Conservation (phyloP, 2,888 invertebrate species). For the Tipula lateralis region DNA sequence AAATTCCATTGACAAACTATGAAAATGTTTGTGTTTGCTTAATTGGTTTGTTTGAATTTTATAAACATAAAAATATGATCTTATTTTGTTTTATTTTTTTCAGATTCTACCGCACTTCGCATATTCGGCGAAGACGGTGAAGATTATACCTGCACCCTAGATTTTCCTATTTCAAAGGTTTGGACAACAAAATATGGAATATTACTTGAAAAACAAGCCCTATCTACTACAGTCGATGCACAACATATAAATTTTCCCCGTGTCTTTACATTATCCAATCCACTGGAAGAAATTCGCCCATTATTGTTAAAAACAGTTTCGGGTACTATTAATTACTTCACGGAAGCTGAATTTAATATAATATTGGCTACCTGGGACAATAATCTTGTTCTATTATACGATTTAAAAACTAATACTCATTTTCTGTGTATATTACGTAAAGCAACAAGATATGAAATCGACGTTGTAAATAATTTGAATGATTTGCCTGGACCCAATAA, state of each 20-base stretch:
- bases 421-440: slow-evolving; percentile 76
- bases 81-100: slow-evolving; percentile 12
- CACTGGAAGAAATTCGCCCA: slow-evolving; percentile 85
- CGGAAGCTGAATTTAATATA: slow-evolving; percentile 59
- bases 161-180: slow-evolving; percentile 71
- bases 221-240: slow-evolving; percentile 43
- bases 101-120: slow-evolving; percentile 69
- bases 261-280: slow-evolving; percentile 82
- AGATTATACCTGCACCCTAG: slow-evolving; percentile 75
- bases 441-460: slow-evolving; percentile 67
- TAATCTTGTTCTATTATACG: slow-evolving; percentile 77
- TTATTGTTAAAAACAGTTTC: slow-evolving; percentile 65
- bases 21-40: slow-evolving; percentile 46
- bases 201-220: slow-evolving; percentile 68
- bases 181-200: slow-evolving; percentile 85
- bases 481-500: not conserved
- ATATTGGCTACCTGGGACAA: slow-evolving; percentile 73
- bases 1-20: slow-evolving; percentile 12
- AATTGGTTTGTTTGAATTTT: slow-evolving; percentile 39
- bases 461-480: not conserved
- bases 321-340: slow-evolving; percentile 56
- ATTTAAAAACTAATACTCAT: slow-evolving; percentile 70
- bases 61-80: not conserved
- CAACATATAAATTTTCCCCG: slow-evolving; percentile 60
- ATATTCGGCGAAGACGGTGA: slow-evolving; percentile 76